Evolutionary conservation across 2,113 vertebrate species (phyloP).

Genomic region (Tursiops truncatus): DNA sequence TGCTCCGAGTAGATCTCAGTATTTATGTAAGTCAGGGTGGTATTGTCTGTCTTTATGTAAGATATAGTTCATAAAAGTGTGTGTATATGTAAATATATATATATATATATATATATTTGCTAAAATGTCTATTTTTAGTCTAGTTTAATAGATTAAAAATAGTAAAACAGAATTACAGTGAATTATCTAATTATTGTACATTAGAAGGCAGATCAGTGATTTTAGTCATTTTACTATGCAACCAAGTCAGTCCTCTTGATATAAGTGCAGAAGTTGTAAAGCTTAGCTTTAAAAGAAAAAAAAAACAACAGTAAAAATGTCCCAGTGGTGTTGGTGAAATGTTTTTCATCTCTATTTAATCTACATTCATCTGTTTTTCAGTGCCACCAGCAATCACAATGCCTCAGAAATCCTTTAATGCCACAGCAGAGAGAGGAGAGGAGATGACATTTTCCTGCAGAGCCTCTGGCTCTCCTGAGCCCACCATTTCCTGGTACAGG

Average conservation of each 20-base stretch:
- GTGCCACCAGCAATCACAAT: conserved; percentile 92
- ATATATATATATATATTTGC: neutral
- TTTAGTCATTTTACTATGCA: neutral
- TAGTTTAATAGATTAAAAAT: neutral
- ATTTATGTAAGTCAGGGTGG: neutral
- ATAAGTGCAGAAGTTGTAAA: neutral
- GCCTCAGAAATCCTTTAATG: conserved; percentile 94
- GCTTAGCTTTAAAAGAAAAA: neutral
- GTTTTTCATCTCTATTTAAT: neutral
- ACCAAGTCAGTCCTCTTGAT: neutral
- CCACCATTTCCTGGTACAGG: conserved; percentile 95
- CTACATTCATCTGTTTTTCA: conserved; percentile 73
- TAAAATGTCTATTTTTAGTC: neutral
- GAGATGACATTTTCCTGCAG: conserved; percentile 92
- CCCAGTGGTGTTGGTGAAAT: neutral
- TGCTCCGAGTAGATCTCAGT: conserved; percentile 29
- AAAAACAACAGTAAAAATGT: neutral
- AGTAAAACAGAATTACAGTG: neutral
- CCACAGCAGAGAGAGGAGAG: conserved; percentile 96
- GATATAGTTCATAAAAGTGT: conserved; percentile 13
- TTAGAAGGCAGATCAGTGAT: neutral
- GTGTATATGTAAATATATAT: neutral
- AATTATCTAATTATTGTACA: neutral
- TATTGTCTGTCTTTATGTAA: neutral
- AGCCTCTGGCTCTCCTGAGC: conserved; percentile 93